A percentile compares a stretch with the other conserved stretches of the same genome.
phyloP scores from a whole-genome alignment of 2,113 vertebrate species.

The Thomomys bottae region DNA sequence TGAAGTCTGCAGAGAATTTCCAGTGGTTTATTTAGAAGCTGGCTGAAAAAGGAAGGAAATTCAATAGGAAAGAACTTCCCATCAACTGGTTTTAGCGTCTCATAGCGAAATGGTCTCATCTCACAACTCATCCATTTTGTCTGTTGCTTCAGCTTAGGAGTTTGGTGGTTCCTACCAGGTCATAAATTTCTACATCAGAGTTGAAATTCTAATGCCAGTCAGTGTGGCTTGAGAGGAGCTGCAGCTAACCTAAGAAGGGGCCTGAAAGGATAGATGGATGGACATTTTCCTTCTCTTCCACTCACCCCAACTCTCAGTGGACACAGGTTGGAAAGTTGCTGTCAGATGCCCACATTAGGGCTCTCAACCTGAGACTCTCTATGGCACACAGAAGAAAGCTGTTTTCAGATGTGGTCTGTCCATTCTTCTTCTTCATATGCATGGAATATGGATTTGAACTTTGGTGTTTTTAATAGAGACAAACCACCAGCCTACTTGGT shows the following conservation, averaged over 20 bases:
- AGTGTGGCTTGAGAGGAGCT: neutral
- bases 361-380: neutral
- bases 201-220: slow-evolving; percentile 15
- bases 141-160: neutral
- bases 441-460: neutral
- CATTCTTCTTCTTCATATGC: neutral
- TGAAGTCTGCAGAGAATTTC: slow-evolving; percentile 33
- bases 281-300: neutral
- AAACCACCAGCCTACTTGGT: neutral
- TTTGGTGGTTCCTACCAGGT: neutral
- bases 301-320: neutral
- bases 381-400: neutral
- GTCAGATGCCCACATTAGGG: neutral
- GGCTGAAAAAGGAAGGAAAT: slow-evolving; percentile 62
- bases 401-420: neutral
- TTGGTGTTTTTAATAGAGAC: slow-evolving; percentile 22
- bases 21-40: slow-evolving; percentile 69
- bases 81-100: slow-evolving; percentile 42
- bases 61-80: slow-evolving; percentile 63
- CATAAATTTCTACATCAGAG: neutral
- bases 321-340: neutral
- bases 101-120: neutral
- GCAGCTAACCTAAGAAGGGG: neutral
- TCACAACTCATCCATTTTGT: neutral
- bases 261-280: neutral